These are phyloP conservation scores for Anaspis maculata DNA, from an alignment of 2,888 invertebrate genomes.

Conservation along the genomic window DNA sequence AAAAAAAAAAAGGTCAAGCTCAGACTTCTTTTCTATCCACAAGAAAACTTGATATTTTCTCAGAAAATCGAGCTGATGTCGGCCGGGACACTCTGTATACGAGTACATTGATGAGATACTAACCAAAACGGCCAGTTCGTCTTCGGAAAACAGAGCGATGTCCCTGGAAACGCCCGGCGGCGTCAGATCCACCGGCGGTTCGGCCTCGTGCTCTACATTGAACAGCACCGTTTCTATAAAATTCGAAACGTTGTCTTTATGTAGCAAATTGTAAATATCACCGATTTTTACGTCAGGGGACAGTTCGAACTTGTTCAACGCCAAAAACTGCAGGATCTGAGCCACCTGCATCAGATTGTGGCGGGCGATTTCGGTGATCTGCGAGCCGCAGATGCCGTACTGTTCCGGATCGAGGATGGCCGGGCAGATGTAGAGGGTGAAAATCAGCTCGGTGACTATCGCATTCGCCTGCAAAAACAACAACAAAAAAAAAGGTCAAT, in stretches of 20 bases:
- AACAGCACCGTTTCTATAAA: slow-evolving; percentile 63
- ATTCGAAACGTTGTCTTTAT: slow-evolving; percentile 69
- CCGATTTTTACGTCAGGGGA: slow-evolving; percentile 60
- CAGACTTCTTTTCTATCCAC: too few species aligned
- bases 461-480: slow-evolving; percentile 42
- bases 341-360: slow-evolving; percentile 88
- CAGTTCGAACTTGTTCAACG: slow-evolving; percentile 76
- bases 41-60: too few species aligned
- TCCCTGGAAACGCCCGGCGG: slow-evolving; percentile 52
- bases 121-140: slow-evolving; percentile 56
- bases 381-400: slow-evolving; percentile 87
- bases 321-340: slow-evolving; percentile 86
- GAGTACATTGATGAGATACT: slow-evolving; percentile 18
- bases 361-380: slow-evolving; percentile 82
- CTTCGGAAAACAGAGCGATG: slow-evolving; percentile 59
- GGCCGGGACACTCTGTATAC: too few species aligned
- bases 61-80: slow-evolving; percentile 3
- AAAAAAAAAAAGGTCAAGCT: too few species aligned
- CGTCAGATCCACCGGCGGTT: slow-evolving; percentile 37
- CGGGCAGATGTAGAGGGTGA: slow-evolving; percentile 91
- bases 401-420: slow-evolving; percentile 95
- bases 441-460: slow-evolving; percentile 86
- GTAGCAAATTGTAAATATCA: slow-evolving; percentile 74
- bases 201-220: slow-evolving; percentile 31
- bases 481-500: too few species aligned